Percentiles rank a stretch among this genome's conserved stretches.
phyloP scores from a whole-genome alignment of 2,797 vertebrate genomes.

The Xiphorhynchus erythropygius region DNA sequence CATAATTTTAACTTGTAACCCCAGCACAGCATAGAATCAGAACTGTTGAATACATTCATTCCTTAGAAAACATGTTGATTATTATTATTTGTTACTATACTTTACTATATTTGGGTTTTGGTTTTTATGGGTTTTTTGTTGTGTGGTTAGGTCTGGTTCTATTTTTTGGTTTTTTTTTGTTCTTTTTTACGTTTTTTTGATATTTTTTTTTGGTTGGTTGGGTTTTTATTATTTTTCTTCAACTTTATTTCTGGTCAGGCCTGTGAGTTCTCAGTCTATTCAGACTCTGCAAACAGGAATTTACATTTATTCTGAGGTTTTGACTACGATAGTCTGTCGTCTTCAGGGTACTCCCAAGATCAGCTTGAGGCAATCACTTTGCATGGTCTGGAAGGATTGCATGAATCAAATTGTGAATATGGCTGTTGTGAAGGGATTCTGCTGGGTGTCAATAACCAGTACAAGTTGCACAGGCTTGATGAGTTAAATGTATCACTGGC shows the following conservation, averaged over 20 bases:
- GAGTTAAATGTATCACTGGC: background rate
- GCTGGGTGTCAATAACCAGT: background rate
- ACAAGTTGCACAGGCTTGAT: background rate
- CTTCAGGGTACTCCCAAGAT: background rate
- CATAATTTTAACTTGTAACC: background rate
- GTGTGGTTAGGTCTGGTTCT: too few relatives aligned
- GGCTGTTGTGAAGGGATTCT: background rate
- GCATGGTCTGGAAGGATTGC: background rate
- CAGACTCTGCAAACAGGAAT: background rate
- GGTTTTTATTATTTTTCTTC: background rate
- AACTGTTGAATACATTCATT: background rate
- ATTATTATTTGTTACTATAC: background rate
- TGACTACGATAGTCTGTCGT: background rate
- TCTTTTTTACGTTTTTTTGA: background rate
- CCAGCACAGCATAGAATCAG: background rate
- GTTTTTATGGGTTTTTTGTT: too few relatives aligned
- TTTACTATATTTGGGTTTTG: fast-evolving
- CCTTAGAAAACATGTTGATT: background rate
- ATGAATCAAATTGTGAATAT: background rate
- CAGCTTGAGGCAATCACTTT: background rate
- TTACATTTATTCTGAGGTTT: background rate
- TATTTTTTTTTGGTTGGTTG: too few relatives aligned
- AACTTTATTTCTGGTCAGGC: background rate
- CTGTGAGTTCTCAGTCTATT: background rate
- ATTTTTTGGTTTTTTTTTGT: too few relatives aligned